A percentile compares a stretch with the other conserved stretches of the same genome.
Conservation (phyloP, 2,888 invertebrate species). For the Amblyjoppa proteus region DNA sequence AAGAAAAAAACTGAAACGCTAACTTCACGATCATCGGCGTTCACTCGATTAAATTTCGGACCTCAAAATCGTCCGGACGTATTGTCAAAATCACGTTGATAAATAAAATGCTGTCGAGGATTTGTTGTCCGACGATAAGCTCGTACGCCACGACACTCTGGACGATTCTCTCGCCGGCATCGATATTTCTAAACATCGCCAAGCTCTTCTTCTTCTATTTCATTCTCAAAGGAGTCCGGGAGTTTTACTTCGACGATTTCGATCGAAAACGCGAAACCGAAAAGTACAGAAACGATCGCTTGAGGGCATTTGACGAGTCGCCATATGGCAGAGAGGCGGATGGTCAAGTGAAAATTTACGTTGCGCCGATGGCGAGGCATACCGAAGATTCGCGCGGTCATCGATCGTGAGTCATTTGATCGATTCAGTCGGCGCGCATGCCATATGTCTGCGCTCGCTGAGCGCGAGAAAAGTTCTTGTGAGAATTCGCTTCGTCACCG, state of each 20-base stretch:
- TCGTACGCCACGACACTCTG: slow-evolving; percentile 60
- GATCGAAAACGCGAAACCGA: slow-evolving; percentile 35
- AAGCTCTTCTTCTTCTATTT: slow-evolving; percentile 73
- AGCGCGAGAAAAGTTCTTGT: slow-evolving; percentile 1
- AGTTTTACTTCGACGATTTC: slow-evolving; percentile 75
- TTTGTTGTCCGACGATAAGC: slow-evolving; percentile 62
- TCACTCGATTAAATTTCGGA: slow-evolving; percentile 19
- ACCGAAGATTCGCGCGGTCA: slow-evolving; percentile 36
- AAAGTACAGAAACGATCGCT: slow-evolving; percentile 7
- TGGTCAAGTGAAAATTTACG: slow-evolving; percentile 52
- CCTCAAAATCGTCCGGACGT: background rate
- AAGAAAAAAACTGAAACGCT: background rate
- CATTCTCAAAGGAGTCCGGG: slow-evolving; percentile 72
- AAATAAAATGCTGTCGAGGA: slow-evolving; percentile 64
- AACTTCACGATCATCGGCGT: slow-evolving; percentile 35
- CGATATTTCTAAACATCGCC: slow-evolving; percentile 68
- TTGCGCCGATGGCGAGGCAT: background rate
- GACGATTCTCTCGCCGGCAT: slow-evolving; percentile 70
- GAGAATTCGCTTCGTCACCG: background rate
- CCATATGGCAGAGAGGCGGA: slow-evolving; percentile 35
- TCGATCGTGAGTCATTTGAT: slow-evolving; percentile 46
- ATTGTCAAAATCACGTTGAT: slow-evolving; percentile 22
- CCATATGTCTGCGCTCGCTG: background rate
- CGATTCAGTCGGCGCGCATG: background rate
- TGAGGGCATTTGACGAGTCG: slow-evolving; percentile 1